Evolutionary conservation across 1,140 invertebrate genomes (phyloP).

Genomic region (Heliothis virescens): DNA sequence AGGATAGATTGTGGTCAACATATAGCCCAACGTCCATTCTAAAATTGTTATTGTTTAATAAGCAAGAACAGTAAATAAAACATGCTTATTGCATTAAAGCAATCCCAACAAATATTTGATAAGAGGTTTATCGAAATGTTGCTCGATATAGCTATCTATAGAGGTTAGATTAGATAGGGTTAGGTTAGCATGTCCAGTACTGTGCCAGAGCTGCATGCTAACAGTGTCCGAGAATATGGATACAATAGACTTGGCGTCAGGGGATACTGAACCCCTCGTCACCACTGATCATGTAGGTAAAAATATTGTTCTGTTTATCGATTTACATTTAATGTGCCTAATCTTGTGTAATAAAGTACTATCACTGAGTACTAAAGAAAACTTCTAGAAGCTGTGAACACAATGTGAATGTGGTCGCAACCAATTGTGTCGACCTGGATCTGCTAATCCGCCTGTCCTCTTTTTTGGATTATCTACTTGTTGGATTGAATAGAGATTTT

Average conservation of each 20-base stretch:
- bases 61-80: no score
- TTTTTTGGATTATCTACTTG: no score
- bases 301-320: background rate
- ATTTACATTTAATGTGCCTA: background rate
- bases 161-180: constrained; percentile 5
- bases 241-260: background rate
- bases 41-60: no score
- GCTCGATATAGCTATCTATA: background rate
- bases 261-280: constrained; percentile 20
- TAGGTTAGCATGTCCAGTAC: background rate
- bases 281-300: constrained; percentile 44
- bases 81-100: no score
- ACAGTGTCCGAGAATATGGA: constrained; percentile 2
- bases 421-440: no score
- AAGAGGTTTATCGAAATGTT: constrained; percentile 12
- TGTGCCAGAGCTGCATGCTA: constrained; percentile 8
- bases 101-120: background rate
- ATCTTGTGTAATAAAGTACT: background rate
- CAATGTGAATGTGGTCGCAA: no score
- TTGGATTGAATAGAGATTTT: no score
- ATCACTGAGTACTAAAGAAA: no score
- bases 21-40: no score
- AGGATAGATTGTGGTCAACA: no score
- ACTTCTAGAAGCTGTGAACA: no score
- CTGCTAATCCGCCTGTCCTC: no score